Conservation (phyloP, 2,888 invertebrate genomes). For the Trileptium ribeirensis region DNA sequence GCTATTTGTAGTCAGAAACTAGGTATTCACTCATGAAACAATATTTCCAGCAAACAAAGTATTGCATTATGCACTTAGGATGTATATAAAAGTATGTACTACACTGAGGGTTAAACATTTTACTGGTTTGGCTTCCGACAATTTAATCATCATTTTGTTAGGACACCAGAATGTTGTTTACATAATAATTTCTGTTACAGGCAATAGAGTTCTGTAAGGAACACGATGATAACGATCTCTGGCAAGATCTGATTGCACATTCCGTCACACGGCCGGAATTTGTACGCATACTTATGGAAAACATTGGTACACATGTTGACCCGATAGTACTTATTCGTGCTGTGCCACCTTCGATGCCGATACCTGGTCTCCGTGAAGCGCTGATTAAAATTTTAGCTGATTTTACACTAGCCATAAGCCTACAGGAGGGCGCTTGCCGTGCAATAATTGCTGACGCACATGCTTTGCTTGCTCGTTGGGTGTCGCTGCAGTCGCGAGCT, state of each 20-base stretch:
- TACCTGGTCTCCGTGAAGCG: conserved; percentile 80
- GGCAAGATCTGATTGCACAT: conserved; percentile 73
- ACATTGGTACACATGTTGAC: conserved; percentile 76
- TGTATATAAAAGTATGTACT: no score
- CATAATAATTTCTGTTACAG: conserved; percentile 50
- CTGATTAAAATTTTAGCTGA: conserved; percentile 90
- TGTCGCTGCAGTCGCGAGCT: neutral
- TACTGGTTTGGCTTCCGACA: no score
- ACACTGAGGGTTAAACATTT: no score
- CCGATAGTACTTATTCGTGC: conserved; percentile 72
- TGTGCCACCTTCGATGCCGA: conserved; percentile 70
- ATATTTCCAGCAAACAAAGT: no score
- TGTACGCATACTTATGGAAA: conserved; percentile 64
- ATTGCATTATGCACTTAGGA: no score
- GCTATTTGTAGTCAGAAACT: no score
- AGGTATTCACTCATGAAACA: no score
- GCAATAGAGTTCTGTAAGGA: conserved; percentile 95
- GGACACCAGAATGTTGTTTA: neutral
- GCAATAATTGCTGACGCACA: neutral
- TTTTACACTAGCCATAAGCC: conserved; percentile 73
- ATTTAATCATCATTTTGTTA: no score
- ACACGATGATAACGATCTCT: conserved; percentile 83
- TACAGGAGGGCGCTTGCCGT: conserved; percentile 35
- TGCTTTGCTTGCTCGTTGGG: neutral
- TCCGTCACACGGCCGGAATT: conserved; percentile 56